Evolutionary conservation across 2,113 vertebrate species (phyloP).

Genomic region (Nymphicus hollandicus): DNA sequence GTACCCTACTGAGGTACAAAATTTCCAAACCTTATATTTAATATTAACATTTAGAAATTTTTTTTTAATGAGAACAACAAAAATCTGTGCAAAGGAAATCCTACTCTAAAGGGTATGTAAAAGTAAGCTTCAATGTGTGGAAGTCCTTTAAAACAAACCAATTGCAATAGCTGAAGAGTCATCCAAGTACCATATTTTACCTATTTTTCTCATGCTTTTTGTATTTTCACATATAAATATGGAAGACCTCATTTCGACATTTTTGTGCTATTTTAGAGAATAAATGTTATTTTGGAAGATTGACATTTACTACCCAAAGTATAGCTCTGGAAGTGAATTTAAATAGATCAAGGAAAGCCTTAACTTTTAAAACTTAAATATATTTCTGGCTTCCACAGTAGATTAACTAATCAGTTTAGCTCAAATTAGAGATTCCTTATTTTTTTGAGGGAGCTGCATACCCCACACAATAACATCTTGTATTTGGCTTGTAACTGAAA

Average conservation of each 20-base stretch:
- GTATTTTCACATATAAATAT: neutral
- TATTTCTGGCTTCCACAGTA: neutral
- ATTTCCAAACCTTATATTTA: neutral
- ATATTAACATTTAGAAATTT: neutral
- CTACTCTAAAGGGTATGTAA: neutral
- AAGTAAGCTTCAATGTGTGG: neutral
- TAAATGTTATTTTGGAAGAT: neutral
- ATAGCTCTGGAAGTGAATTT: neutral
- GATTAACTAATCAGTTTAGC: neutral
- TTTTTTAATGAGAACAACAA: neutral
- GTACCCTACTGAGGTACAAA: neutral
- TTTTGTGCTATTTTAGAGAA: neutral
- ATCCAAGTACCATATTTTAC: neutral
- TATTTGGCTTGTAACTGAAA: neutral
- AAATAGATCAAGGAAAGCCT: neutral
- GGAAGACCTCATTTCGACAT: neutral
- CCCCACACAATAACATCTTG: neutral
- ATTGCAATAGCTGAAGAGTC: neutral
- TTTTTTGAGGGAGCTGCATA: neutral
- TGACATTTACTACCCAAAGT: neutral
- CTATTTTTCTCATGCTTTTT: neutral
- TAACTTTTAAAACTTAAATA: neutral
- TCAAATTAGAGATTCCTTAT: neutral
- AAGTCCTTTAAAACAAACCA: neutral
- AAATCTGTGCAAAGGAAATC: neutral